Percentiles rank a stretch among this genome's conserved stretches.
These are phyloP conservation scores for Musca domestica DNA, from an alignment of 1,140 invertebrate genomes.

Conservation along the genomic window DNA sequence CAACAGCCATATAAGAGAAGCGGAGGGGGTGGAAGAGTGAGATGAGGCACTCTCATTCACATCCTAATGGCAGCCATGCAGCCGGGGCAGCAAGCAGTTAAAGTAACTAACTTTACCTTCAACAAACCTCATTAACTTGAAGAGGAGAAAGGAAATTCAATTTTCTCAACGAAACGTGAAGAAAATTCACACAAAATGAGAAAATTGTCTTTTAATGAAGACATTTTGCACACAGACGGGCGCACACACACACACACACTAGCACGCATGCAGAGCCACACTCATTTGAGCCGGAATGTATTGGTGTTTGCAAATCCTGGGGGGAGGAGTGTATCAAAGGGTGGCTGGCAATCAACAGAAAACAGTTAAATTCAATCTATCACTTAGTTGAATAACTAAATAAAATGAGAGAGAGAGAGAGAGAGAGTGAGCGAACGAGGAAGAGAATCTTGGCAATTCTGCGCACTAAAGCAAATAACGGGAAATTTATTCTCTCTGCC, in stretches of 20 bases:
- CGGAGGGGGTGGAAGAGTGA: background rate
- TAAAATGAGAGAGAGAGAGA: background rate
- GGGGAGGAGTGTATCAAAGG: background rate
- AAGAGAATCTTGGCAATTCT: background rate
- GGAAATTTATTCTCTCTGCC: conserved; percentile 3
- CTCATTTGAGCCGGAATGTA: background rate
- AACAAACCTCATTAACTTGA: conserved; percentile 1
- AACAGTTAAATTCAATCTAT: conserved; percentile 17
- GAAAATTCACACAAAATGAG: conserved; percentile 38
- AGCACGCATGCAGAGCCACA: background rate
- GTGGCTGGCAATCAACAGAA: conserved; percentile 1
- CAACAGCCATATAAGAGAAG: no score
- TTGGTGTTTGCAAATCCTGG: background rate
- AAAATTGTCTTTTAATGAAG: conserved; percentile 45
- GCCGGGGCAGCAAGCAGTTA: background rate
- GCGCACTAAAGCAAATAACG: background rate
- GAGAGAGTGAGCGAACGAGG: no score
- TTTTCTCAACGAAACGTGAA: conserved; percentile 32
- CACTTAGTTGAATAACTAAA: conserved; percentile 10
- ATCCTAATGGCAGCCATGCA: no score
- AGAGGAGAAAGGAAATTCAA: conserved; percentile 43
- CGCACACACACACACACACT: background rate
- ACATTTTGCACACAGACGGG: background rate
- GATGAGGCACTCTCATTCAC: no score
- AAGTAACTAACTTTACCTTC: conserved; percentile 1